Evolutionary conservation across 1,140 invertebrate species (phyloP).

Genomic region (Drosophila melanica): DNA sequence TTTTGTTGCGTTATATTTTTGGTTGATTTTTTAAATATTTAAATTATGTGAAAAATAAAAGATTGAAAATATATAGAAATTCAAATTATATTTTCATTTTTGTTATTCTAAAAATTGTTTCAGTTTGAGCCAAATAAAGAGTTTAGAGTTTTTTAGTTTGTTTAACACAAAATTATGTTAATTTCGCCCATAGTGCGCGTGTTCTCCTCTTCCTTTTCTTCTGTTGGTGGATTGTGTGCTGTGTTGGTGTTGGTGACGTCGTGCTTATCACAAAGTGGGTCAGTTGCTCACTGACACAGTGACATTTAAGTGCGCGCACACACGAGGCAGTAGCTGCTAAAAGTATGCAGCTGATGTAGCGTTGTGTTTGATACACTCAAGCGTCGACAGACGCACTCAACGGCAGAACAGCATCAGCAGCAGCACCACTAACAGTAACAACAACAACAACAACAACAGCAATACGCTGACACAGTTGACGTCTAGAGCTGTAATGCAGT

Average conservation of each 20-base stretch:
- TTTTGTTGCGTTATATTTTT: no score
- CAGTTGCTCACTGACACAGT: slow-evolving; percentile 80
- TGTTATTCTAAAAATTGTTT: no score
- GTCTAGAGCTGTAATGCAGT: slow-evolving; percentile 74
- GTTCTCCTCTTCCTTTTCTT: background rate
- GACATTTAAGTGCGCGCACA: slow-evolving; percentile 72
- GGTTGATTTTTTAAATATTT: no score
- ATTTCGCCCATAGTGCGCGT: slow-evolving; percentile 5
- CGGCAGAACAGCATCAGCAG: slow-evolving; percentile 31
- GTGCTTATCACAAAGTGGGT: slow-evolving; percentile 78
- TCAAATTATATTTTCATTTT: no score
- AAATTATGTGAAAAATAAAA: no score
- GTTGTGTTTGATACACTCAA: slow-evolving; percentile 77
- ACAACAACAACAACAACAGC: slow-evolving; percentile 39
- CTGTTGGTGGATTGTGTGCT: slow-evolving; percentile 28
- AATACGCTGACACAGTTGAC: slow-evolving; percentile 71
- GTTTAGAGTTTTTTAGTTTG: no score
- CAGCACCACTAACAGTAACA: no score
- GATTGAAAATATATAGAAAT: no score
- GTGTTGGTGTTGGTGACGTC: slow-evolving; percentile 34
- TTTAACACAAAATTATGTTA: slow-evolving; percentile 27
- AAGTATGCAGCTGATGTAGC: slow-evolving; percentile 73
- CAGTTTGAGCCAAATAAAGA: no score
- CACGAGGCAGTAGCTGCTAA: slow-evolving; percentile 39
- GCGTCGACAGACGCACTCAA: slow-evolving; percentile 77